Base-by-base conservation (phyloP, 2,113 vertebrate species). In the Silurus glanis region DNA sequence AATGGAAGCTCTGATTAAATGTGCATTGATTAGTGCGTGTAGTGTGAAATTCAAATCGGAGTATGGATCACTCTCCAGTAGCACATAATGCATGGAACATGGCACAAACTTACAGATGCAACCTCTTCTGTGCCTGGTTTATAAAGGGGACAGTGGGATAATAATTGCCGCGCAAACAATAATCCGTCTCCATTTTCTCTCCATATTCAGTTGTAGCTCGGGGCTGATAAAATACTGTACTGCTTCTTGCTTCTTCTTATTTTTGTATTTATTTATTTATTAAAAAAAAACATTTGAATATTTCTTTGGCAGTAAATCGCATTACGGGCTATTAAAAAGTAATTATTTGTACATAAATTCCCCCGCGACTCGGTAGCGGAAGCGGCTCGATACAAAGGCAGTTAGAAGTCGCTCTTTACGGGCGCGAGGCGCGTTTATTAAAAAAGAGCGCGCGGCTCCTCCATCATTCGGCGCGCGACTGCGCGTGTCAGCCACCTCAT, bases 341-440 rank as follows among this genome's bases (percentile, higher is more conserved):
- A 96, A 95, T 96, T 96, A 96, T 96, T 95, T 95, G 95, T 95
- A 95, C 95, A 95, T 95, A 95, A 95, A 95, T 94, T 95, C 91
- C 92, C 92, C 92, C 64, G 92, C 90, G 91, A 94, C 91, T 94
- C 92, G 90, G 92, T 92, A 91, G 90, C 83, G 86, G 91, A 91
- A 83, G 85, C 84, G 75, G 94, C 92, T 95, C 94, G 89, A 95
- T 95, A 94, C 93, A 94, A 95, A 95, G 93, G 93, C 94, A 93
- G 92, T 96, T 96, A 96, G 91, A 85, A 92, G 90, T 91, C 86
- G 91, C 90, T 91, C 90, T 90, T 90, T 85, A 84, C 87, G 86
- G 92, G 89, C 90, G 91, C 89, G 87, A 91, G 89, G 92, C 92
- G 92, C 94, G 94, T 94, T 95, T 95, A 96, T 96, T 95, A 95